phyloP scores from a whole-genome alignment of 2,888 invertebrate species.

The Gibbula magus region DNA sequence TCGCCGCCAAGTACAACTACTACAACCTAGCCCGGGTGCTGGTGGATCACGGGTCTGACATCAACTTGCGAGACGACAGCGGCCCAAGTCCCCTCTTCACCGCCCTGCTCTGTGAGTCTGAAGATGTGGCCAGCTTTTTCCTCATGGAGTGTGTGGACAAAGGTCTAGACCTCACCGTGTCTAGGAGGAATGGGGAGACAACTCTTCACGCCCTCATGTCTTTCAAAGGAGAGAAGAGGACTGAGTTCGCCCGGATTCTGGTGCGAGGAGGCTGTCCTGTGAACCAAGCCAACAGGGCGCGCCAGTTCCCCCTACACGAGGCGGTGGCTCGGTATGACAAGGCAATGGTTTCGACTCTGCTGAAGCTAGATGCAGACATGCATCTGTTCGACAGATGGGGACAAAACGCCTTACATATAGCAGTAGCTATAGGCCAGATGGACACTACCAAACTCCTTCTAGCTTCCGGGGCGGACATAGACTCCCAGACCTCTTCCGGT shows the following conservation, averaged over 20 bases:
- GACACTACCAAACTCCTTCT: slow-evolving; percentile 12
- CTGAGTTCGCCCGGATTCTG: not conserved
- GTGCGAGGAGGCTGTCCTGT: slow-evolving; percentile 17
- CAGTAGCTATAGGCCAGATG: not conserved
- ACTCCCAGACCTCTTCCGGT: slow-evolving; percentile 20
- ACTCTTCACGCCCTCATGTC: slow-evolving; percentile 14
- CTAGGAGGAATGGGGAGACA: slow-evolving; percentile 16
- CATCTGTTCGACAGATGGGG: slow-evolving; percentile 25
- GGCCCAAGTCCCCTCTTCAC: slow-evolving; percentile 25
- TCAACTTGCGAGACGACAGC: slow-evolving; percentile 22
- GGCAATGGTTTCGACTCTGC: not conserved
- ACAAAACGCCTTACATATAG: slow-evolving; percentile 25
- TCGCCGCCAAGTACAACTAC: slow-evolving; percentile 17
- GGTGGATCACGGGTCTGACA: slow-evolving; percentile 22
- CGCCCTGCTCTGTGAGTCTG: not conserved
- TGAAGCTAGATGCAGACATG: slow-evolving; percentile 19
- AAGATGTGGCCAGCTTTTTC: slow-evolving; percentile 17
- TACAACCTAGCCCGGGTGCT: slow-evolving; percentile 6
- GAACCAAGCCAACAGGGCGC: slow-evolving; percentile 22
- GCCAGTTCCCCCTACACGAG: slow-evolving; percentile 22
- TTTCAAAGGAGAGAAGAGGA: slow-evolving; percentile 21
- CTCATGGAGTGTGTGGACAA: slow-evolving; percentile 2
- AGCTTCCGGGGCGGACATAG: slow-evolving; percentile 5
- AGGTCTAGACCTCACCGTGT: slow-evolving; percentile 14
- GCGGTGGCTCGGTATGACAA: slow-evolving; percentile 6